phyloP scores from a whole-genome alignment of 2,797 vertebrate species.

The Melanotaenia boesemani region DNA sequence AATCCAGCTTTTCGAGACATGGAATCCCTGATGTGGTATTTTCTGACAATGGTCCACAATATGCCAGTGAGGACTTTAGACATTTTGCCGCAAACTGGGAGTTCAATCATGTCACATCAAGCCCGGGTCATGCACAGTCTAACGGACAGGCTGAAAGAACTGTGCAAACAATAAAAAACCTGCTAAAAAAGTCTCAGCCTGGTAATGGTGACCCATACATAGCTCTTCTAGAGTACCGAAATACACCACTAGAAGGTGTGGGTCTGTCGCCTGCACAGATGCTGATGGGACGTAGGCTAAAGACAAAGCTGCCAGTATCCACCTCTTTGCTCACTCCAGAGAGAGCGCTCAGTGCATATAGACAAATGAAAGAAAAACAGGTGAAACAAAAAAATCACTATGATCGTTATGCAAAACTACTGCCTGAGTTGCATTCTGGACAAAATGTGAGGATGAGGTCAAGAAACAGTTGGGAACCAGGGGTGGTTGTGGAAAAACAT shows the following conservation, averaged over 20 bases:
- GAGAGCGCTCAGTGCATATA: not conserved
- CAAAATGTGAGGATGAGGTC: not conserved
- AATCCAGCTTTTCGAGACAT: too few relatives aligned
- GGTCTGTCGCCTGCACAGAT: constrained; percentile 25
- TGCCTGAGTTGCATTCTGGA: not conserved
- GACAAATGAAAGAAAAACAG: not conserved
- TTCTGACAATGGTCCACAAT: constrained; percentile 1
- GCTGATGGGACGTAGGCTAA: constrained; percentile 17
- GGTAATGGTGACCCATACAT: not conserved
- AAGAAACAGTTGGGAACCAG: not conserved
- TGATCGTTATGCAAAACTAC: not conserved
- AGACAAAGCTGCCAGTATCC: constrained; percentile 16
- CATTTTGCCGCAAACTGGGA: not conserved
- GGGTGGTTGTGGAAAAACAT: too few relatives aligned
- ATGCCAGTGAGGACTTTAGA: not conserved
- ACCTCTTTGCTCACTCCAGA: not conserved
- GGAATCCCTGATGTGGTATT: constrained; percentile 21
- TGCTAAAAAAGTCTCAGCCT: constrained; percentile 3
- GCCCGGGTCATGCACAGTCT: not conserved
- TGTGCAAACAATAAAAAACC: not conserved
- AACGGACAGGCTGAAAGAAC: not conserved
- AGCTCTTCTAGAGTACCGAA: constrained; percentile 16
- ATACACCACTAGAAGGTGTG: constrained; percentile 21
- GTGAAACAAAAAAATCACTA: not conserved
- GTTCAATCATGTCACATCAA: too few relatives aligned